A percentile compares a stretch with the other conserved stretches of the same genome.
Conservation (phyloP, 2,888 invertebrate genomes). For the Pyrochroa serraticornis region DNA sequence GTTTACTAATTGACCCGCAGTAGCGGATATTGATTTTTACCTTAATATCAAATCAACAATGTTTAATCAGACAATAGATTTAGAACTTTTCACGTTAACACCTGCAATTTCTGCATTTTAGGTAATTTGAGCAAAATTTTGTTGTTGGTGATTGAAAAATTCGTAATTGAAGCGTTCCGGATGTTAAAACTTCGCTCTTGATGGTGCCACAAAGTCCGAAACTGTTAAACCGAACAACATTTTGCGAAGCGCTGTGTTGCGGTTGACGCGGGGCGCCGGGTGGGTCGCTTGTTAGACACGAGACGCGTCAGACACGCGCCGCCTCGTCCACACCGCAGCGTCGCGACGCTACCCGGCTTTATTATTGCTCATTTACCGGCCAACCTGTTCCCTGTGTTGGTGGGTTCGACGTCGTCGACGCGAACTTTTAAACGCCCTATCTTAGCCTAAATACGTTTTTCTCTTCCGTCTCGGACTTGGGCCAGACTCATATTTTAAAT, state of each 20-base stretch:
- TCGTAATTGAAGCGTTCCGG: too few relatives aligned
- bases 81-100: too few relatives aligned
- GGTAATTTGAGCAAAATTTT: too few relatives aligned
- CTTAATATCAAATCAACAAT: too few relatives aligned
- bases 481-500: constrained; percentile 23
- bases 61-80: too few relatives aligned
- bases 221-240: constrained; percentile 28
- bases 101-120: too few relatives aligned
- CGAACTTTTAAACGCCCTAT: too few relatives aligned
- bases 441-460: constrained; percentile 18
- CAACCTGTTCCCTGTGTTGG: constrained; percentile 47
- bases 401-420: constrained; percentile 22
- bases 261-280: constrained; percentile 47
- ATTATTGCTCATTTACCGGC: constrained; percentile 55
- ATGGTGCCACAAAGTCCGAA: too few relatives aligned
- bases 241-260: constrained; percentile 48
- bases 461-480: neutral
- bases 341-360: constrained; percentile 47
- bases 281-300: constrained; percentile 57
- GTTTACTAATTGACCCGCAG: too few relatives aligned
- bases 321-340: constrained; percentile 52
- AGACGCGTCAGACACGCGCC: constrained; percentile 60
- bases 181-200: too few relatives aligned
- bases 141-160: too few relatives aligned
- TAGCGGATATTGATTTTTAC: too few relatives aligned